These are phyloP conservation scores for Pammene aurita DNA, from an alignment of 2,888 invertebrate species.

Conservation along the genomic window DNA sequence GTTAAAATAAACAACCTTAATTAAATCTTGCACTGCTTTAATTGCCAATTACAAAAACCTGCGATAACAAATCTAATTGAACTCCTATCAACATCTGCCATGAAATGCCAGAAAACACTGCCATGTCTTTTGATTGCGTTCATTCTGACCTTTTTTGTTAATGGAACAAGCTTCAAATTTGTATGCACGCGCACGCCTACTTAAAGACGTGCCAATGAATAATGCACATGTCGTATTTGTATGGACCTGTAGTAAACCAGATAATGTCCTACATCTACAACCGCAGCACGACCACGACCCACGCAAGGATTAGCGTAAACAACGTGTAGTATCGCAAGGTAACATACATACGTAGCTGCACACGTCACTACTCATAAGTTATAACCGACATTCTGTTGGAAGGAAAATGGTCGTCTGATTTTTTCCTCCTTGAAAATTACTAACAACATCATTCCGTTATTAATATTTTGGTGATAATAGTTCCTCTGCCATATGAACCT, in stretches of 20 bases:
- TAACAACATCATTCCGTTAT: too few relatives aligned
- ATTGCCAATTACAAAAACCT: background rate
- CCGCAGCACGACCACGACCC: conserved; percentile 4
- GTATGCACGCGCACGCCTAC: background rate
- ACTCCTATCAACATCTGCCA: background rate
- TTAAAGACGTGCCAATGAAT: conserved; percentile 5
- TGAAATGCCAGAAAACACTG: background rate
- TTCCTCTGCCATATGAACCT: too few relatives aligned
- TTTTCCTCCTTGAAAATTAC: too few relatives aligned
- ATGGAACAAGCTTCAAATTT: background rate
- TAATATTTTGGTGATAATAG: too few relatives aligned
- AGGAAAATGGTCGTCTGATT: too few relatives aligned
- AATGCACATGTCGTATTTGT: background rate
- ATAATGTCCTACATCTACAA: background rate
- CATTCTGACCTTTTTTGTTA: background rate
- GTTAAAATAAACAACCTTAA: too few relatives aligned
- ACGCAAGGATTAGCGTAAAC: conserved; percentile 6
- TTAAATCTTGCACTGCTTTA: too few relatives aligned
- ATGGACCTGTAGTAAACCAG: background rate
- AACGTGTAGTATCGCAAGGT: background rate
- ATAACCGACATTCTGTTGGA: too few relatives aligned
- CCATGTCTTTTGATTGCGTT: background rate
- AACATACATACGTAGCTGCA: background rate
- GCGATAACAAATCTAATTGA: conserved; percentile 9
- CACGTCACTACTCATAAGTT: too few relatives aligned